phyloP scores from a whole-genome alignment of 1,140 invertebrate genomes.

The Panulirus ornatus region DNA sequence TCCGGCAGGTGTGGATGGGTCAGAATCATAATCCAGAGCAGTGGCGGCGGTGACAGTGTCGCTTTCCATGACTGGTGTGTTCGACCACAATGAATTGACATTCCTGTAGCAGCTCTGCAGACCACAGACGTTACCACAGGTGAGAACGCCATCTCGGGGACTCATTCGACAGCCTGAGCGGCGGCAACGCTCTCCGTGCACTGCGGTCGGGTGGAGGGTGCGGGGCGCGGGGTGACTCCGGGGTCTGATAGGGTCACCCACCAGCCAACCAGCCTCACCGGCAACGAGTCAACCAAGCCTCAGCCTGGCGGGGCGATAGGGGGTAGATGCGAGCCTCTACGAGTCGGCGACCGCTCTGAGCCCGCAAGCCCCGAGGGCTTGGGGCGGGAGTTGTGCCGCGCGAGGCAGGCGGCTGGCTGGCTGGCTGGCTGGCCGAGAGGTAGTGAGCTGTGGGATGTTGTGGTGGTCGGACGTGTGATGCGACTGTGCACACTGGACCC shows the following conservation, averaged over 20 bases:
- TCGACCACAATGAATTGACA: too few species aligned
- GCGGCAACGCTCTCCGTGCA: background rate
- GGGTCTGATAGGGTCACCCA: constrained; percentile 29
- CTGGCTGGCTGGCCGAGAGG: constrained; percentile 25
- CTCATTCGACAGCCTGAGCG: background rate
- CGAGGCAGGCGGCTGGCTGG: background rate
- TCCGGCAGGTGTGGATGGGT: too few species aligned
- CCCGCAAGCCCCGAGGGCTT: constrained; percentile 18
- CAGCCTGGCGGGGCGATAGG: constrained; percentile 5
- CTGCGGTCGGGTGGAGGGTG: background rate
- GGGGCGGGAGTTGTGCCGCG: background rate
- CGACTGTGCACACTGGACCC: constrained; percentile 7
- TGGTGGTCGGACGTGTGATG: constrained; percentile 45
- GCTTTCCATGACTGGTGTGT: too few species aligned
- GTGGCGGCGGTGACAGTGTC: too few species aligned
- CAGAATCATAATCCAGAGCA: too few species aligned
- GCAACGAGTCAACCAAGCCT: constrained; percentile 13
- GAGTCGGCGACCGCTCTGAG: constrained; percentile 55
- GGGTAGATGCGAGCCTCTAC: constrained; percentile 36
- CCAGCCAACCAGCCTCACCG: background rate
- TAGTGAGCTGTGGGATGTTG: constrained; percentile 62
- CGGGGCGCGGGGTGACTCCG: constrained; percentile 3
- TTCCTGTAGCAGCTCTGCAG: too few species aligned
- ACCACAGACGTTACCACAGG: too few species aligned
- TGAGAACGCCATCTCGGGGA: too few species aligned